Base-by-base conservation (phyloP, 2,113 vertebrate species). In the Morphnarchus princeps region DNA sequence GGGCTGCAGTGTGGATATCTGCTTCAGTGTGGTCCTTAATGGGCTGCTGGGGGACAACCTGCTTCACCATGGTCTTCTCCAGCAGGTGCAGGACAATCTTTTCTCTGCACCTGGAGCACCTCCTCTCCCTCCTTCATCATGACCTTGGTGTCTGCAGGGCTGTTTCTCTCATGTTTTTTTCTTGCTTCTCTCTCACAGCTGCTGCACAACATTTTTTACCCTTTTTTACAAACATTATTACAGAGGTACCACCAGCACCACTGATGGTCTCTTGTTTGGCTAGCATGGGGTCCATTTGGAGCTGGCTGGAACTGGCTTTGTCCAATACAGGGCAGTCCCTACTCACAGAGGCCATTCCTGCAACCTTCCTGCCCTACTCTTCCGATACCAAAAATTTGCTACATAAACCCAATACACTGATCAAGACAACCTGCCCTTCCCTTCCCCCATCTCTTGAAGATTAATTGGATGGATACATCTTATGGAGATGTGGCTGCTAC, bases 361-460 rank as follows among this genome's bases (percentile, higher is more conserved):
- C 6, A 87, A 10, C 22, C 6, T 54, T 80, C 12, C 45, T 61
- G 13, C 2, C 15, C 6, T 45, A 38, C 6, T 9, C 9, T 3
- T 6, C 10, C 11, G 47, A 14, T 20, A 26, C 4, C 15, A 74
- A 93, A 65, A 61, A 0, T 16, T 61, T 82, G 14, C 50, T 40
- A 16, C 0, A 1, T 19, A 52, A 86, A 66, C 6, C 5, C 5
- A 20, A 16, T 1, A 22, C 19, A n/a, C 32, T 22, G n/a, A 62
- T 22, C 26, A 70, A 65, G 34, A 49, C 8, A 63, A 20, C 3
- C 32, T 45, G 10, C 8, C 11, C 10, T 82, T 84, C 14, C 16
- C 8, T 84, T 61, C 9, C 17, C 5, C 5, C 7, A 15, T 17
- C 9, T 80, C 31, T 49, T 66, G 47, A 71, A 71, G 22, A 29